Evolutionary conservation across 2,888 invertebrate genomes (phyloP), one percentile per base, ranked within the genome.

Genomic region (Aelia acuminata): DNA sequence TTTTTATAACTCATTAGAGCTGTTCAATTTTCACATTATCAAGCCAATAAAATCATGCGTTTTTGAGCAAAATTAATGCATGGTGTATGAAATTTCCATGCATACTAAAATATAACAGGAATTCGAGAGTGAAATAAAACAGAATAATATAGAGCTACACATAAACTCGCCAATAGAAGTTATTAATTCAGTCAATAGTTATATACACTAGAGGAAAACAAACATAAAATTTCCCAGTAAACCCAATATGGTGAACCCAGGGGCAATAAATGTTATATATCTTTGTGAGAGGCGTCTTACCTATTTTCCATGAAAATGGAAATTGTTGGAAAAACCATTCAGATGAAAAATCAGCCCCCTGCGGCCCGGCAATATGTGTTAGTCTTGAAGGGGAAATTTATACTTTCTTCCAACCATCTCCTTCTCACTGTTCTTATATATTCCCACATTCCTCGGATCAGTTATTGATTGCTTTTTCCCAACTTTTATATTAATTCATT

Each of bases 311-410:
- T 70, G 63, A 70, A 35, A 70, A 70, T 70, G 63, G 63, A 70
- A 70, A 70, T 70, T 70, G 63, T 70, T 70, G 63, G 63, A 70
- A 70, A 70, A 35, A 70, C 63, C 63, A 70, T 70, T 70, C 31
- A 26, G 63, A 70, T 70, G 63, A 70, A 70, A 70, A 70, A 70
- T 70, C 63, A 70, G 63, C 20, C 63, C 63, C 63, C 35, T 18
- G 63, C 8, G 63, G 63, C 63, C 1, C 31, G 5, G 63, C 63
- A 70, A 70, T 70, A 70, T 70, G 63, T 70, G 63, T 70, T 70
- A 70, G 18, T 31, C 63, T 70, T 70, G 5, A 70, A 70, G 20
- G 63, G 63, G 26, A 70, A 70, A 70, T 70, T 70, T 70, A 70
- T 70, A 35, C 63, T 70, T 70, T 20, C 35, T 70, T 35, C 35